Evolutionary conservation across 2,888 invertebrate species (phyloP).

Genomic region (Drosophila planitibia): DNA sequence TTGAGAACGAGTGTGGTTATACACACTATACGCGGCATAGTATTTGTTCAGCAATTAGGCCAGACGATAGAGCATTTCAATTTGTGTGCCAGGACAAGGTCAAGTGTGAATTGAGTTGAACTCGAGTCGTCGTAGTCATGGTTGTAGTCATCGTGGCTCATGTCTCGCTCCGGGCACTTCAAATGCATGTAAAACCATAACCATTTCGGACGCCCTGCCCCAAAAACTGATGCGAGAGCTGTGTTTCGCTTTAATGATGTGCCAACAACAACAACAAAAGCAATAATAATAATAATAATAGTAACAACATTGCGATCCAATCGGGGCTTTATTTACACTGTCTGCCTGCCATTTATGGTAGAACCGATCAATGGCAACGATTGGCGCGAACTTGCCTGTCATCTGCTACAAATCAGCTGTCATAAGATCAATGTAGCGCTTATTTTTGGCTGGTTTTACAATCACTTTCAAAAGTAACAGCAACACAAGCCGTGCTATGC

Average conservation of each 20-base stretch:
- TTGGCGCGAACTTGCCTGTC: slow-evolving; percentile 77
- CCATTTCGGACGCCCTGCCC: slow-evolving; percentile 39
- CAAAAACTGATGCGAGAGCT: slow-evolving; percentile 10
- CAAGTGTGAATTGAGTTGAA: slow-evolving; percentile 55
- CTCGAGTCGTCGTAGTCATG: slow-evolving; percentile 1
- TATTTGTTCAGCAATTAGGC: slow-evolving; percentile 32
- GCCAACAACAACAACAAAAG: slow-evolving; percentile 34
- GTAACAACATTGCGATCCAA: slow-evolving; percentile 20
- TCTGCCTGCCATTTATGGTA: slow-evolving; percentile 66
- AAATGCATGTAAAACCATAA: slow-evolving; percentile 41
- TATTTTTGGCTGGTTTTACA: slow-evolving; percentile 63
- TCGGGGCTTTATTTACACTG: slow-evolving; percentile 54
- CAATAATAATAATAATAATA: neutral
- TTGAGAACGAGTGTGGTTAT: slow-evolving; percentile 18
- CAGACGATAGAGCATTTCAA: slow-evolving; percentile 28
- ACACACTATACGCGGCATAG: slow-evolving; percentile 3
- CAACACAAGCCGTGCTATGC: slow-evolving; percentile 2
- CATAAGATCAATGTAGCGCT: slow-evolving; percentile 57
- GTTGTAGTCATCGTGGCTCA: neutral
- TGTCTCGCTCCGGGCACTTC: slow-evolving; percentile 32
- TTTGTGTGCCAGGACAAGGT: slow-evolving; percentile 56
- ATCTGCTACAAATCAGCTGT: slow-evolving; percentile 80
- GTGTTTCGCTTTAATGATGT: slow-evolving; percentile 66
- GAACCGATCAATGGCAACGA: slow-evolving; percentile 55
- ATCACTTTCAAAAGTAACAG: slow-evolving; percentile 72